A percentile compares a stretch with the other conserved stretches of the same genome.
These are phyloP conservation scores for Prinia subflava DNA, from an alignment of 2,113 vertebrate genomes.

Conservation along the genomic window DNA sequence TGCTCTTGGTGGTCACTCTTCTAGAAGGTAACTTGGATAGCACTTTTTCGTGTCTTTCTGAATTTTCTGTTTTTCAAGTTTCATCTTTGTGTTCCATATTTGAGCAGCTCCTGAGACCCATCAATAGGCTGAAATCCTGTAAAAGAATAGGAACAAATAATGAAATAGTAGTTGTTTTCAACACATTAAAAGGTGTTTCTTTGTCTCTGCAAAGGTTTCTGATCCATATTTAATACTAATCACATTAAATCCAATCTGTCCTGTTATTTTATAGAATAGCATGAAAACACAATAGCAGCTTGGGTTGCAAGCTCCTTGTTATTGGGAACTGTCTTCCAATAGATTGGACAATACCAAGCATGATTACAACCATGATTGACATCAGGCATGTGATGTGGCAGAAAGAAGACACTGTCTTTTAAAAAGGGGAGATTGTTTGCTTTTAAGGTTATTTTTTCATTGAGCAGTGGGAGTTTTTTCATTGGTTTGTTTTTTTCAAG, in stretches of 20 bases:
- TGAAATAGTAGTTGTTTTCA: background rate
- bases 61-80: constrained; percentile 77
- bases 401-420: background rate
- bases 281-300: background rate
- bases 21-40: constrained; percentile 43
- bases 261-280: background rate
- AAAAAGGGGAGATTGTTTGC: background rate
- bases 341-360: fast-evolving
- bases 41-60: constrained; percentile 73
- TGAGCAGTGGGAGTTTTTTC: background rate
- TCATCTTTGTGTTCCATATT: constrained; percentile 79
- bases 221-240: background rate
- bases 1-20: constrained; percentile 26
- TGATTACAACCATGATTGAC: background rate
- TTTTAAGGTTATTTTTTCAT: background rate
- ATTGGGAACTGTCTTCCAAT: background rate
- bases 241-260: background rate
- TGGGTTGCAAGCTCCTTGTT: background rate
- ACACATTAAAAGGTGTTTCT: background rate
- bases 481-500: background rate
- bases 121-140: constrained; percentile 80
- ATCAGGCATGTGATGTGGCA: background rate
- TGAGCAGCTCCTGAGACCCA: constrained; percentile 79
- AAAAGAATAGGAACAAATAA: background rate
- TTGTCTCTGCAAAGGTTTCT: background rate